Base-by-base conservation (phyloP, 1,140 invertebrate genomes). In the Pseudomyrmex pallidus region DNA sequence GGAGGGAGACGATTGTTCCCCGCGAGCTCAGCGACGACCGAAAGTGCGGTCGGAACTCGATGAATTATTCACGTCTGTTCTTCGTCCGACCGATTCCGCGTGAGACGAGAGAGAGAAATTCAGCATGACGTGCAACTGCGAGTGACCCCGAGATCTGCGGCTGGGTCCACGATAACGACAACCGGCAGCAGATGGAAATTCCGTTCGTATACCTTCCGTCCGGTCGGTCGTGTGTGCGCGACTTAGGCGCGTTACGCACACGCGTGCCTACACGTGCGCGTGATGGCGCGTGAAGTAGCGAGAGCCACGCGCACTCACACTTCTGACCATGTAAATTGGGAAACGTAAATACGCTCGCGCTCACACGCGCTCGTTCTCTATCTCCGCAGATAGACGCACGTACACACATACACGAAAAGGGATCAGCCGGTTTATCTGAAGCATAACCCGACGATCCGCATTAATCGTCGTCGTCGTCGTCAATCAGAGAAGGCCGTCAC, bases 21-120 rank as follows among this genome's bases (percentile, higher is more conserved):
- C 67, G 52, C 78, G 56, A 80, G 66, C 66, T 66, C 35, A 35
- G 66, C 66, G 63, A 82, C 70, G 13, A 73, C 80, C 73, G 44
- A 87, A 91, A 88, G 82, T 84, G 68, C 77, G 73, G 87, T 59
- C 76, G 74, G 76, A 85, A 83, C 89, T 90, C 89, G 83, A 91
- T 92, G 91, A 92, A 92, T 91, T 91, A 92, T 92, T 92, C 90
- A 92, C 85, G 52, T 72, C 66, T 70, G 83, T 90, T 84, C 86
- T 88, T 89, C 76, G 82, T 83, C 77, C 88, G 59, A 74, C 70
- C 74, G 84, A 88, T 88, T 85, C 80, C 56, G 52, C n/a, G 5
- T 35, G 35, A 66, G 64, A 74, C 22, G 63, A 76, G 73, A 44
- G 56, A 66, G 20, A 35, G 46, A 61, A 48, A 70, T 17, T 52